Conservation (phyloP, 1,140 invertebrate genomes). For the Aleiodes sp. region DNA sequence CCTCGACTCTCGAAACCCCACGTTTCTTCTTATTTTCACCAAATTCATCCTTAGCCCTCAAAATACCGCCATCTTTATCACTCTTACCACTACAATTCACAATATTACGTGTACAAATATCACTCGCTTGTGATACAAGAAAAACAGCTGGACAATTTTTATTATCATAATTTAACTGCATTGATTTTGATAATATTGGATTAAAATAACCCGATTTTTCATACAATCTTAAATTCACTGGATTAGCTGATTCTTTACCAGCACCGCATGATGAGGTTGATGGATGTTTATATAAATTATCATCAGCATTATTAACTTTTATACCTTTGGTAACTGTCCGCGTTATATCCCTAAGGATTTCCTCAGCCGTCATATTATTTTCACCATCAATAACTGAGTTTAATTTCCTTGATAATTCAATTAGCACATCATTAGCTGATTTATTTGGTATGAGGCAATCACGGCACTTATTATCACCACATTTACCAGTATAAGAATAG, state of each 20-base stretch:
- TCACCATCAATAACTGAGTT: constrained; percentile 62
- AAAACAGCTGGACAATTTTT: constrained; percentile 34
- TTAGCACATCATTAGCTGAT: constrained; percentile 51
- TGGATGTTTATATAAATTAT: constrained; percentile 51
- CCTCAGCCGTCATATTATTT: constrained; percentile 53
- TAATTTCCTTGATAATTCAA: constrained; percentile 62
- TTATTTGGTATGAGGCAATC: background rate
- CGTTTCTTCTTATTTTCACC: constrained; percentile 18
- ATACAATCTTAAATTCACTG: constrained; percentile 48
- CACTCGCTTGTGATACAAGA: constrained; percentile 31
- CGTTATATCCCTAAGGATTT: constrained; percentile 61
- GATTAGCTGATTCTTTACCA: constrained; percentile 57
- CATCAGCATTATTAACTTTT: constrained; percentile 42
- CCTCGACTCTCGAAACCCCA: constrained; percentile 16
- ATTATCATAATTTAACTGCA: constrained; percentile 28
- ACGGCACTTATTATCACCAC: background rate
- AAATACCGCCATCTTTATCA: constrained; percentile 11
- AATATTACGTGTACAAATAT: constrained; percentile 16
- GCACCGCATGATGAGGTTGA: constrained; percentile 57
- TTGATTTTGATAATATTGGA: constrained; percentile 12
- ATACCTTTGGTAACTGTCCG: constrained; percentile 57
- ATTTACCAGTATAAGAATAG: background rate
- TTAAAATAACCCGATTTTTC: constrained; percentile 40
- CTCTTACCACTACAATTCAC: constrained; percentile 12
- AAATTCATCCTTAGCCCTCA: background rate